phyloP scores from a whole-genome alignment of 2,888 invertebrate species.

The Psylliodes chrysocephalus region DNA sequence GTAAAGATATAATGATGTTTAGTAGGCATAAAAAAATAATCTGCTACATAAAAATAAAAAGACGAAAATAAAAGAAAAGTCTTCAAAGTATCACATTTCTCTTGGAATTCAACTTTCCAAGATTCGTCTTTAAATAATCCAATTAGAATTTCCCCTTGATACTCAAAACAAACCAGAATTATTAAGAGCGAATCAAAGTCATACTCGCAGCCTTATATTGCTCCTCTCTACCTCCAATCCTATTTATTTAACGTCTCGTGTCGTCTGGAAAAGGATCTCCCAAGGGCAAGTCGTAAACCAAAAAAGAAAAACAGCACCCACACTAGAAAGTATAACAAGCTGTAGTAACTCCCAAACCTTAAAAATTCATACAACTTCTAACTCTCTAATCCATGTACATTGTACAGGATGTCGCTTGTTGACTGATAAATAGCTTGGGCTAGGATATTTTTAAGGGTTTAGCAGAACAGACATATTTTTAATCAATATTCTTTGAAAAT shows the following conservation, averaged over 20 bases:
- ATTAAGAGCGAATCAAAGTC: conserved; percentile 12
- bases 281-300: conserved; percentile 6
- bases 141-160: conserved; percentile 2
- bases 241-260: conserved; percentile 24
- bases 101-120: neutral
- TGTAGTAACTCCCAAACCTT: conserved; percentile 6
- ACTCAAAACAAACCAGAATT: conserved; percentile 4
- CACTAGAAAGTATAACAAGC: conserved; percentile 17
- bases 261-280: conserved; percentile 12
- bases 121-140: conserved; percentile 3
- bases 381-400: conserved; percentile 15
- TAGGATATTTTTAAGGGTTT: no score
- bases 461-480: no score
- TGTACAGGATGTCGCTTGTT: neutral
- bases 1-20: no score
- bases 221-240: conserved; percentile 10
- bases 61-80: no score
- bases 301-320: conserved; percentile 5
- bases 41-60: no score
- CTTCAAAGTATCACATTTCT: no score
- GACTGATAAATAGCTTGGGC: no score
- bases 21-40: no score
- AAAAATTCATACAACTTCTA: conserved; percentile 20
- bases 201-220: neutral
- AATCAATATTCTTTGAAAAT: no score